Evolutionary conservation across 2,888 invertebrate genomes (phyloP).

Genomic region (Nomada fabriciana): DNA sequence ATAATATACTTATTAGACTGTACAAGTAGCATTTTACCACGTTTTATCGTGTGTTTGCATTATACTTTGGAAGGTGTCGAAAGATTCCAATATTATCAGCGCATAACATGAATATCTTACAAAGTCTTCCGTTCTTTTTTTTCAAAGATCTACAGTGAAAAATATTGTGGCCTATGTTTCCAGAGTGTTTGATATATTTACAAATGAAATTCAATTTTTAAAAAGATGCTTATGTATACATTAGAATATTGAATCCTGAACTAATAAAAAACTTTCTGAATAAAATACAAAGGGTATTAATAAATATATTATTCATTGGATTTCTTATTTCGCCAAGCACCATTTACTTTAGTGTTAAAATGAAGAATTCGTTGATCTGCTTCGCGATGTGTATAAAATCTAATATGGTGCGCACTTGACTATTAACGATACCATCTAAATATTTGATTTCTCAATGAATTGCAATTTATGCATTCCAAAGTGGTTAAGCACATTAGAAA

Average conservation of each 20-base stretch:
- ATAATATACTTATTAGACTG: constrained; percentile 49
- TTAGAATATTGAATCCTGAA: no score
- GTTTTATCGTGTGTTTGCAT: constrained; percentile 28
- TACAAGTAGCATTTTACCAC: constrained; percentile 35
- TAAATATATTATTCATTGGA: no score
- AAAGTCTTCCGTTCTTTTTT: background rate
- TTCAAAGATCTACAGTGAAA: background rate
- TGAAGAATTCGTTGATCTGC: background rate
- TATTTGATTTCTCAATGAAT: background rate
- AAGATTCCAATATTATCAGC: constrained; percentile 19
- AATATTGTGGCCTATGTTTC: background rate
- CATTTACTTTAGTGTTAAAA: no score
- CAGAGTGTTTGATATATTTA: background rate
- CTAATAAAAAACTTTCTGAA: no score
- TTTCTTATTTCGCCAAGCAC: no score
- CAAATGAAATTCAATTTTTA: no score
- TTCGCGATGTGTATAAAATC: background rate
- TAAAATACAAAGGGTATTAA: no score
- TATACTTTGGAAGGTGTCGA: constrained; percentile 22
- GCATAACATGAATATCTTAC: background rate
- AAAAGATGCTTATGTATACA: no score
- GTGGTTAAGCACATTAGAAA: constrained; percentile 17
- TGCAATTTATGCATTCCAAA: constrained; percentile 12
- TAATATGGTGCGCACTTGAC: background rate
- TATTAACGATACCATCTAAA: background rate